Evolutionary conservation across 2,888 invertebrate species (phyloP).

Genomic region (Cerastis leucographa): DNA sequence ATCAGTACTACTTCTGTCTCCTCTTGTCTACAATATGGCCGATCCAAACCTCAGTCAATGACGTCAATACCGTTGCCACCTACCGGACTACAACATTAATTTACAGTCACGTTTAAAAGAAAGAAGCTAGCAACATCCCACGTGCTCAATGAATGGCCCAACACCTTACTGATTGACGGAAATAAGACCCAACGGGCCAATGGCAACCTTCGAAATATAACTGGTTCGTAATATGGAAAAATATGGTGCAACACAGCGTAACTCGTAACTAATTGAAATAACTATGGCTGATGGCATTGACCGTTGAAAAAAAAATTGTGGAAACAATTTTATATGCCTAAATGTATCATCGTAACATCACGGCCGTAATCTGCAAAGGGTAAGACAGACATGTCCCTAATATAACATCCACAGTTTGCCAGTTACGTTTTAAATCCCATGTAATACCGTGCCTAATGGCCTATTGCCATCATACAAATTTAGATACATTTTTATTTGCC

Average conservation of each 20-base stretch:
- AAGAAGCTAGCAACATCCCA: constrained; percentile 14
- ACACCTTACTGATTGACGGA: constrained; percentile 23
- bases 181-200: constrained; percentile 26
- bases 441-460: neutral
- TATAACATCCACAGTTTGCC: neutral
- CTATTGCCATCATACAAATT: neutral
- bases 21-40: neutral
- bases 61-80: neutral
- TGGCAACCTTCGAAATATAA: constrained; percentile 48
- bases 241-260: constrained; percentile 57
- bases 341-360: neutral
- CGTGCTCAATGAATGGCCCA: constrained; percentile 19
- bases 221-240: constrained; percentile 48
- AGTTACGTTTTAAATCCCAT: neutral
- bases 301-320: constrained; percentile 31
- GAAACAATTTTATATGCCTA: constrained; percentile 35
- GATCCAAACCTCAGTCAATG: neutral
- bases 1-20: neutral
- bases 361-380: neutral
- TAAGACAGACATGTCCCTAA: neutral
- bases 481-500: neutral
- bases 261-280: constrained; percentile 35
- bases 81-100: neutral
- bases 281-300: constrained; percentile 29
- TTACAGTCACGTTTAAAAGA: constrained; percentile 11